Percentiles rank a stretch among this genome's conserved stretches.
Conservation (phyloP, 2,888 invertebrate genomes). For the Meteorus cinctellus region DNA sequence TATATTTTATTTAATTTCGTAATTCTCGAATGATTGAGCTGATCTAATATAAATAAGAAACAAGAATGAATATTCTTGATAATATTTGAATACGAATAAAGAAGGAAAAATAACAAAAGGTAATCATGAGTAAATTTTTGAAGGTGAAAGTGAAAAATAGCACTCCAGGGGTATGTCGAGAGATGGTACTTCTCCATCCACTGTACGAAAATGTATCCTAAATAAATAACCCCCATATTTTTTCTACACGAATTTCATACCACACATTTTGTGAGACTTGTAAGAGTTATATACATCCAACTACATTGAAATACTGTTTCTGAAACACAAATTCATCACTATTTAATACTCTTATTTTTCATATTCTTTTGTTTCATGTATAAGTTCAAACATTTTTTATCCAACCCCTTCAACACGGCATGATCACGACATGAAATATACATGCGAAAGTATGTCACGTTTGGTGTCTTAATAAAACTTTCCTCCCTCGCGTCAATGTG, state of each 20-base stretch:
- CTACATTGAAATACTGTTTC: background rate
- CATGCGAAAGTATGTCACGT: conserved; percentile 5
- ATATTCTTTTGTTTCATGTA: background rate
- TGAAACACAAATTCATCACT: background rate
- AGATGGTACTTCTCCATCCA: background rate
- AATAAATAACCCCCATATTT: conserved; percentile 57
- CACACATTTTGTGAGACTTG: conserved; percentile 44
- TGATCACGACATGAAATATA: conserved; percentile 15
- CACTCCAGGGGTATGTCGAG: conserved; percentile 53
- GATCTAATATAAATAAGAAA: conserved; percentile 12
- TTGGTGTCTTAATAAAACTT: conserved; percentile 20
- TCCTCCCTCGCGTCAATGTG: background rate
- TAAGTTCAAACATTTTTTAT: background rate
- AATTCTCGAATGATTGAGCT: background rate
- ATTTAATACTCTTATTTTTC: background rate
- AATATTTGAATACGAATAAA: background rate
- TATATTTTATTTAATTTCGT: background rate
- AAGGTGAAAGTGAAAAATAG: conserved; percentile 53
- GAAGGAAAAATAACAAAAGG: conserved; percentile 16
- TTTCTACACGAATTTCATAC: conserved; percentile 51
- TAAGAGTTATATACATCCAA: conserved; percentile 14
- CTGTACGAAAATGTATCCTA: conserved; percentile 56
- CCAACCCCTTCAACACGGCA: background rate
- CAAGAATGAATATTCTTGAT: conserved; percentile 26
- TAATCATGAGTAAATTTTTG: conserved; percentile 35